Evolutionary conservation across 2,888 invertebrate species (phyloP), one percentile per base, ranked within the genome.

Genomic region (Julus scandinavius): DNA sequence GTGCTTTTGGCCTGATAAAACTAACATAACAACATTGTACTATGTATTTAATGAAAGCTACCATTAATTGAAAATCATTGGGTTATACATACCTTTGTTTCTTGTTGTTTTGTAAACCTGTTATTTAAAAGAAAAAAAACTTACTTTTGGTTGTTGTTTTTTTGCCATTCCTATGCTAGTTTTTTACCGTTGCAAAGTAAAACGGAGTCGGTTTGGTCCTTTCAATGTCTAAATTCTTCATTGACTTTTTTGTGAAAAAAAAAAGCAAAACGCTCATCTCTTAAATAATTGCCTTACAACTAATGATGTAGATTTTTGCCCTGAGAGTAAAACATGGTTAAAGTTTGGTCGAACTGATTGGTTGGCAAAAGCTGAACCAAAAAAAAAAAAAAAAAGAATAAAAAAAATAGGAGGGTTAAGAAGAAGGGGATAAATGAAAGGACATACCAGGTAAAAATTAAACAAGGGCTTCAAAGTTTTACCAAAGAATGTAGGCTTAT

Each of bases 381-480:
- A 29, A 80, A 80, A 80, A 80, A n/a, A n/a, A 29, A 80, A 80
- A 80, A 80, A 11, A 38, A 80, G 29, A 13, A 45, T 7, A 13
- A 80, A 80, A 80, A 54, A 80, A 80, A 80, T 80, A 80, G 7
- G 38, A 38, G 38, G 80, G 80, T 38, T 80, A 38, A 80, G 20
- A 80, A 38, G 38, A 80, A 80, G 80, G 80, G 80, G 80, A 80
- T 80, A 80, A 80, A 80, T 38, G 80, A 80, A 80, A 38, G 80
- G 80, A 80, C 80, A 80, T 80, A 38, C 7, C 80, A 80, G 80
- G 80, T 80, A 80, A 80, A 80, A 80, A n/a, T 20, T 9, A 29
- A 80, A 80, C 80, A 80, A 80, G 80, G 80, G 80, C 80, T 80
- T 80, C 80, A 38, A 4, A 38, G 29, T 29, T 11, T 11, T 29